phyloP scores from a whole-genome alignment of 2,888 invertebrate species.

The Neoascia interrupta region DNA sequence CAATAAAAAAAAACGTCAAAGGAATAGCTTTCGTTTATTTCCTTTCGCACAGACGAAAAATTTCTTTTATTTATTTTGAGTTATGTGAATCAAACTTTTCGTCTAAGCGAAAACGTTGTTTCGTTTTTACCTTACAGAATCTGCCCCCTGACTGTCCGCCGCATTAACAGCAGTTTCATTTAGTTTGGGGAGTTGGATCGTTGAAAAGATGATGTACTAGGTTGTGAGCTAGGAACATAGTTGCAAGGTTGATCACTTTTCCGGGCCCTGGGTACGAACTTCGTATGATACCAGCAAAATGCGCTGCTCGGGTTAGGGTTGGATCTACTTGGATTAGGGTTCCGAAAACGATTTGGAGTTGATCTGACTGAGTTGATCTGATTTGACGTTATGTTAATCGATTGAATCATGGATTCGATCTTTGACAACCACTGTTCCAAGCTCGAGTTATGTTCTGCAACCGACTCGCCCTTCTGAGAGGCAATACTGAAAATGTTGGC shows the following conservation, averaged over 20 bases:
- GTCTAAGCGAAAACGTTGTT: too few species aligned
- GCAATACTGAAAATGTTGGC: not conserved
- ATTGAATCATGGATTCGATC: conserved; percentile 19
- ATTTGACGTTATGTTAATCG: too few species aligned
- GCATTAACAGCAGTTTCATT: not conserved
- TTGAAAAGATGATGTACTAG: not conserved
- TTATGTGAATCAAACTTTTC: too few species aligned
- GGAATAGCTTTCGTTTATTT: too few species aligned
- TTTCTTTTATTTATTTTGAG: too few species aligned
- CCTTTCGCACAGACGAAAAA: too few species aligned
- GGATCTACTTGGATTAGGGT: not conserved
- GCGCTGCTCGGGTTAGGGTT: not conserved
- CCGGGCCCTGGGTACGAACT: conserved; percentile 4
- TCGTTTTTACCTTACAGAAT: too few species aligned
- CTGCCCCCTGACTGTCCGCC: conserved; percentile 3
- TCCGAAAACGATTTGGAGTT: not conserved
- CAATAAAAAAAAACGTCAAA: too few species aligned
- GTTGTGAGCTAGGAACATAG: not conserved
- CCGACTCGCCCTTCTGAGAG: conserved; percentile 2
- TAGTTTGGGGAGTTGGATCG: not conserved
- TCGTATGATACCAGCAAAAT: conserved; percentile 9
- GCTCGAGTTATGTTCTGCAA: not conserved
- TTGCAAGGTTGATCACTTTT: conserved; percentile 1
- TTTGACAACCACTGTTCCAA: conserved; percentile 4
- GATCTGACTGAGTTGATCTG: not conserved